phyloP scores from a whole-genome alignment of 2,797 vertebrate species.

The Bovichtus variegatus region DNA sequence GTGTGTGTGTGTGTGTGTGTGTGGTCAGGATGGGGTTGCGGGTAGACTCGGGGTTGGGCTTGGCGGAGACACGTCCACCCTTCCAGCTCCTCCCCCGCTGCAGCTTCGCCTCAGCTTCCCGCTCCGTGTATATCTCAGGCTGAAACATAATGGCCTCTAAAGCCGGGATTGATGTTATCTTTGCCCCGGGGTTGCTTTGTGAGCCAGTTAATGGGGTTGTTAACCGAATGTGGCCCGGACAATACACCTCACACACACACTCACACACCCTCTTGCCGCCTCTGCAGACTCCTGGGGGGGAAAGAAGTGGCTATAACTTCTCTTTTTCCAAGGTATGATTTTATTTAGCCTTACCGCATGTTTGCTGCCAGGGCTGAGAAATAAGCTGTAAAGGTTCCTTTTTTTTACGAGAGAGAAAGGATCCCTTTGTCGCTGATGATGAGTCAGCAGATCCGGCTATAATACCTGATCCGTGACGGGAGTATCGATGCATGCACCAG shows the following conservation, averaged over 20 bases:
- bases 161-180: slow-evolving; percentile 77
- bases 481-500: slow-evolving; percentile 50
- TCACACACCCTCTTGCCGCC: slow-evolving; percentile 30
- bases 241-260: slow-evolving; percentile 60
- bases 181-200: slow-evolving; percentile 77
- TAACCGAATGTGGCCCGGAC: slow-evolving; percentile 76
- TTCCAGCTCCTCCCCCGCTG: slow-evolving; percentile 23
- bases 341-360: slow-evolving; percentile 61
- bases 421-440: slow-evolving; percentile 55
- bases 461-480: slow-evolving; percentile 56
- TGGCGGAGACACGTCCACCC: slow-evolving; percentile 54
- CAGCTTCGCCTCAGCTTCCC: slow-evolving; percentile 45
- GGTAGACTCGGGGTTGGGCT: slow-evolving; percentile 26
- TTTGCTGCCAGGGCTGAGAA: slow-evolving; percentile 44
- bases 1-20: neutral
- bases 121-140: slow-evolving; percentile 50
- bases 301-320: slow-evolving; percentile 49
- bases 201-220: slow-evolving; percentile 82
- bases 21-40: slow-evolving; percentile 23
- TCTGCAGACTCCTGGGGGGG: slow-evolving; percentile 33
- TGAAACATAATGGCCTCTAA: slow-evolving; percentile 74
- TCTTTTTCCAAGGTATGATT: slow-evolving; percentile 66
- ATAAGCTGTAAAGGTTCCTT: slow-evolving; percentile 46
- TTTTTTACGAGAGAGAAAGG: slow-evolving; percentile 53
- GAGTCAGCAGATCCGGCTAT: slow-evolving; percentile 62